Conservation (phyloP, 2,888 invertebrate species). For the Dermolepida albohirtum region DNA sequence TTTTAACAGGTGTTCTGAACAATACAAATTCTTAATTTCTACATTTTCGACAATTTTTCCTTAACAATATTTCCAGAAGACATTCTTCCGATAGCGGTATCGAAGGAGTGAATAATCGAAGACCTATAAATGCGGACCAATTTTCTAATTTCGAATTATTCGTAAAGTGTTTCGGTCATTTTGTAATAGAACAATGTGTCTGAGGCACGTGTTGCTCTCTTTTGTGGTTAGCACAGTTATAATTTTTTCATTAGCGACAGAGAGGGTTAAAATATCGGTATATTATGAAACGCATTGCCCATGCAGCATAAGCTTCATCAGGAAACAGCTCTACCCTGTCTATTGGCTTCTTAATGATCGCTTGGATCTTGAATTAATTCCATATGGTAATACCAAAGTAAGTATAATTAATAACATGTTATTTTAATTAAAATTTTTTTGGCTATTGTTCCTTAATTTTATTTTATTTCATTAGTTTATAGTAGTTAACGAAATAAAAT, state of each 20-base stretch:
- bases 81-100: slow-evolving; percentile 1
- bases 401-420: slow-evolving; percentile 47
- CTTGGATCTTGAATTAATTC: slow-evolving; percentile 64
- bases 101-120: not conserved
- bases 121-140: not conserved
- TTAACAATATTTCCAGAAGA: not conserved
- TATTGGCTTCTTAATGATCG: slow-evolving; percentile 59
- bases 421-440: too few relatives aligned
- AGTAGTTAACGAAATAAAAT: too few relatives aligned
- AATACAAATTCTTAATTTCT: too few relatives aligned
- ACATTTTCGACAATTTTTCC: not conserved
- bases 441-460: too few relatives aligned
- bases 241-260: slow-evolving; percentile 11
- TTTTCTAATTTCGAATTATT: slow-evolving; percentile 43
- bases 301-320: slow-evolving; percentile 67
- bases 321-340: slow-evolving; percentile 63
- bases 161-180: not conserved
- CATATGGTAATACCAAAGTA: slow-evolving; percentile 68
- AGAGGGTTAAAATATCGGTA: slow-evolving; percentile 60
- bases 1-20: not conserved
- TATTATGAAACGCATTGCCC: slow-evolving; percentile 71
- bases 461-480: too few relatives aligned
- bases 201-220: not conserved
- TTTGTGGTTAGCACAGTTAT: not conserved
- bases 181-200: not conserved